phyloP scores from a whole-genome alignment of 2,113 vertebrate genomes.

The Jacana jacana region DNA sequence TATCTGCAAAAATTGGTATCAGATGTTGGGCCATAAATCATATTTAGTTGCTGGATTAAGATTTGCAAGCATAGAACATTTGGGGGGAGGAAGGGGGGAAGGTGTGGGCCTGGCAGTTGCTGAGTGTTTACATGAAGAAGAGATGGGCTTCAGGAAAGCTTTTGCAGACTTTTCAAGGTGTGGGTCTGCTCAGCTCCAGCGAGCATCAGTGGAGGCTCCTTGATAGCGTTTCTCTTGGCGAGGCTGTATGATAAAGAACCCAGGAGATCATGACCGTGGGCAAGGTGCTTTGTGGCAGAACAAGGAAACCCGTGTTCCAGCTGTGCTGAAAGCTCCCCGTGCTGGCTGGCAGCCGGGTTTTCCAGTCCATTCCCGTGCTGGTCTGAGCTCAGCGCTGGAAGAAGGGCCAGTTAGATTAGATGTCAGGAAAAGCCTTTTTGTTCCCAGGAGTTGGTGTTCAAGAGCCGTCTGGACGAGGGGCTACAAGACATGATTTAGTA shows the following conservation, averaged over 20 bases:
- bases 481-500: too few relatives aligned
- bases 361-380: neutral
- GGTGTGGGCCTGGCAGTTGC: neutral
- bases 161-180: neutral
- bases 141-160: neutral
- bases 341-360: neutral
- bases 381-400: neutral
- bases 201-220: neutral
- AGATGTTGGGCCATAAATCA: conserved; percentile 33
- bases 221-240: neutral
- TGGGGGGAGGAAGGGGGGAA: neutral
- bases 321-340: neutral
- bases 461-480: too few relatives aligned
- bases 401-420: rapidly evolving
- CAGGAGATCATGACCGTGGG: neutral
- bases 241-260: neutral
- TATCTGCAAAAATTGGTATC: conserved; percentile 36
- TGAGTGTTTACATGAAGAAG: neutral
- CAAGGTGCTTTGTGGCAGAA: neutral
- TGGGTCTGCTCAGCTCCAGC: neutral
- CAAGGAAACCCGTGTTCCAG: neutral
- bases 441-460: too few relatives aligned
- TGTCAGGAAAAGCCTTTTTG: too few relatives aligned
- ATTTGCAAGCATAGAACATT: conserved; percentile 19
- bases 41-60: conserved; percentile 15